Base-by-base conservation (phyloP, 2,797 vertebrate species). In the Prunella strophiata region DNA sequence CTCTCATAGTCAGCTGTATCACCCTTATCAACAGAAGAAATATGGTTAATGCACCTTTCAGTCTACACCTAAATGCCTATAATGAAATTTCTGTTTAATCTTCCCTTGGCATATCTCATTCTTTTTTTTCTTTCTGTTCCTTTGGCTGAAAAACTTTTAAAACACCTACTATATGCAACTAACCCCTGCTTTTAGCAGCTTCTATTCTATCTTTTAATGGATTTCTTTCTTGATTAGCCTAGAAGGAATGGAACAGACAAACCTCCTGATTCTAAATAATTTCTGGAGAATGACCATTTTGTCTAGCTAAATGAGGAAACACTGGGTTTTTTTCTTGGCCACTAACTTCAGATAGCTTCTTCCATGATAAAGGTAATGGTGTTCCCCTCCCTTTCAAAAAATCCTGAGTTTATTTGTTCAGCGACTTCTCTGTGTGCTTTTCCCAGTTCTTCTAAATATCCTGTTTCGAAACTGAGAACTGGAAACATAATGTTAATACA, bases 281-380 rank as follows among this genome's bases (percentile, higher is more conserved):
- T 88, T 81, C 81, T 59, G 19, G 13, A 68, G 29, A 88, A 38
- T 4, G 6, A 68, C 11, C 7, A 57, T 57, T 77, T 77, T 9
- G 29, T 12, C 10, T 68, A 63, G 18, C 36, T 81, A 71, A 81
- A 89, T 42, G 20, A 75, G 22, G 32, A 81, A 87, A 65, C 4
- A 19, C 1, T 6, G 7, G 1, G 0, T 23, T 32, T 61, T 45
- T 48, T 36, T 11, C 54, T 78, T 23, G 43, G 21, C 12, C 42
- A 38, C 10, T 61, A 52, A 11, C 42, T 92, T 72, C 66, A 75
- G 22, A 34, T 23, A 43, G 30, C 7, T 54, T 86, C 48, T 52
- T 59, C 29, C 18, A 55, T 15, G 3, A 70, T 19, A 54, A 54
- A 92, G 34, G 6, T 32, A 57, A 57, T 23, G 2, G 10, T 50